These are phyloP conservation scores for Hypsopygia costalis DNA, from an alignment of 2,888 invertebrate genomes.

Conservation along the genomic window DNA sequence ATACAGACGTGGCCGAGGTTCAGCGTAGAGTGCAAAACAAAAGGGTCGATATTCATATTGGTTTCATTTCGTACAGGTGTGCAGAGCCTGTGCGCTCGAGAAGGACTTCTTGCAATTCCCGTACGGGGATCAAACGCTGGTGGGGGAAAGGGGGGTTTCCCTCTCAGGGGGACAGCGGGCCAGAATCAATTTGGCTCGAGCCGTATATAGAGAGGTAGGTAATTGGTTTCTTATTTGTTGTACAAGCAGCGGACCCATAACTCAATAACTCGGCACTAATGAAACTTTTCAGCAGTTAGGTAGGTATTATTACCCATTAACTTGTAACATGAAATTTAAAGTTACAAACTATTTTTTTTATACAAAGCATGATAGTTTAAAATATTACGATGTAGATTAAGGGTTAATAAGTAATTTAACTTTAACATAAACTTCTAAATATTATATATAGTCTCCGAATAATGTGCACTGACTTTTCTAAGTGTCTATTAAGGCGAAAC, in stretches of 20 bases:
- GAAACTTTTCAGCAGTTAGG: neutral
- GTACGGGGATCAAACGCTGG: slow-evolving; percentile 84
- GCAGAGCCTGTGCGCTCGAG: slow-evolving; percentile 75
- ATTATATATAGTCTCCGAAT: too few species aligned
- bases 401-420: too few species aligned
- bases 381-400: too few species aligned
- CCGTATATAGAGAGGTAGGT: slow-evolving; percentile 68
- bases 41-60: slow-evolving; percentile 5
- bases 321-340: too few species aligned
- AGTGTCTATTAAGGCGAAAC: too few species aligned
- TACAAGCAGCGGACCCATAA: slow-evolving; percentile 28
- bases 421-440: too few species aligned
- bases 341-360: too few species aligned
- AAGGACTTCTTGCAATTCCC: slow-evolving; percentile 81
- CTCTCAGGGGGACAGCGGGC: slow-evolving; percentile 88
- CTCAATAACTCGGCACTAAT: slow-evolving; percentile 13
- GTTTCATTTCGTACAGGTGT: slow-evolving; percentile 43
- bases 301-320: neutral
- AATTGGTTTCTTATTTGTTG: slow-evolving; percentile 35
- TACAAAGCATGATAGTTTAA: too few species aligned
- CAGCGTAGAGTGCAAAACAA: neutral
- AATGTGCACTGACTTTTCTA: too few species aligned
- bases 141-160: slow-evolving; percentile 86
- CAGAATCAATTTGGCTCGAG: slow-evolving; percentile 83
- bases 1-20: too few species aligned